Conservation (phyloP, 1,140 invertebrate genomes). For the Cyclina sinensis region DNA sequence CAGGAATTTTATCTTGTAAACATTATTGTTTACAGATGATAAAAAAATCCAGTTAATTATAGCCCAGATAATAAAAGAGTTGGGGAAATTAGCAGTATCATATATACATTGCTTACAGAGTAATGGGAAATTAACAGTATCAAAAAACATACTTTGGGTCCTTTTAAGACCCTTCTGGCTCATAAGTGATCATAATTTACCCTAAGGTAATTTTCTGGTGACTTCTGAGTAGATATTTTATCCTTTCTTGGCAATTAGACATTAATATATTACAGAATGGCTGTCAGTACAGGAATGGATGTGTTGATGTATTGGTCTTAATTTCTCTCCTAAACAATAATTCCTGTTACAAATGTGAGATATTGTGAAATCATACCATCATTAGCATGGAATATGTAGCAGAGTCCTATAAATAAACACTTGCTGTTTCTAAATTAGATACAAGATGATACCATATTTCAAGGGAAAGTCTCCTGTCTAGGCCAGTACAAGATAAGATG, state of each 20-base stretch:
- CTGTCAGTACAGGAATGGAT: slow-evolving; percentile 6
- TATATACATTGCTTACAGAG: background rate
- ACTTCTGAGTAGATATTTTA: slow-evolving; percentile 31
- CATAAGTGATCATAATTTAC: slow-evolving; percentile 53
- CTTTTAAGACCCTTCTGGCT: slow-evolving; percentile 36
- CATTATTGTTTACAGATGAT: background rate
- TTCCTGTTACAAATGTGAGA: background rate
- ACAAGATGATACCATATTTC: background rate
- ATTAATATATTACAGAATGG: background rate
- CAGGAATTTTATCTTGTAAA: too few relatives aligned
- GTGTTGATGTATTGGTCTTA: background rate
- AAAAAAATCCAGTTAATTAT: background rate
- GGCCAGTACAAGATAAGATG: background rate
- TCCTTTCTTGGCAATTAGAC: slow-evolving; percentile 32
- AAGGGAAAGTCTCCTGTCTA: background rate
- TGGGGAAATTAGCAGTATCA: slow-evolving; percentile 33
- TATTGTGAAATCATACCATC: background rate
- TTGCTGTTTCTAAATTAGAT: background rate
- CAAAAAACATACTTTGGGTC: slow-evolving; percentile 40
- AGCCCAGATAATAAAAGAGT: background rate
- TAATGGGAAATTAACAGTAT: slow-evolving; percentile 48
- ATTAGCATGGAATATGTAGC: background rate
- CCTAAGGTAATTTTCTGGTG: background rate
- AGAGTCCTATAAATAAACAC: background rate
- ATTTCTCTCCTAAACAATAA: slow-evolving; percentile 23